Percentiles rank a stretch among this genome's conserved stretches.
Evolutionary conservation across 1,140 invertebrate species (phyloP).

Genomic region (Homalodisca vitripennis): DNA sequence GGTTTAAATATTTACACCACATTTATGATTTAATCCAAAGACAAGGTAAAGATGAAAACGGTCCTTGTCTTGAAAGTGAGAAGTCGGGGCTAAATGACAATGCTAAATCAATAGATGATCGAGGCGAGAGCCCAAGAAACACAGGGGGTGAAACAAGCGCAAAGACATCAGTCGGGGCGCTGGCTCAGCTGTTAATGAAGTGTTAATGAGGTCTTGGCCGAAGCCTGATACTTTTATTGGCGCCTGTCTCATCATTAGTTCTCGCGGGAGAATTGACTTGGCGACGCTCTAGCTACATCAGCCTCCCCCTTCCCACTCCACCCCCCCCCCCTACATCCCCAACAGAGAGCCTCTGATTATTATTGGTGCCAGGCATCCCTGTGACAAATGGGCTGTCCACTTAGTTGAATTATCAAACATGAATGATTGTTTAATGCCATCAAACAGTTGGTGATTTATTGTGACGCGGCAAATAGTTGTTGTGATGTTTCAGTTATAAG

Average conservation of each 20-base stretch:
- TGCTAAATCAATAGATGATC: too few species aligned
- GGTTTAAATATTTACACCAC: too few species aligned
- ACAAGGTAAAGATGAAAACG: too few species aligned
- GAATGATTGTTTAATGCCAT: conserved; percentile 12
- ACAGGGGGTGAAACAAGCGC: background rate
- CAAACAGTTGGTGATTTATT: background rate
- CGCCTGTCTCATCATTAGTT: conserved; percentile 16
- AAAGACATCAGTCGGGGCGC: background rate
- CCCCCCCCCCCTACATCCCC: background rate
- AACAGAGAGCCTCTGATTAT: background rate
- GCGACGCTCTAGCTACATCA: conserved; percentile 10
- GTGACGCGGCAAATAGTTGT: too few species aligned
- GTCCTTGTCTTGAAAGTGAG: too few species aligned
- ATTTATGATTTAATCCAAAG: too few species aligned
- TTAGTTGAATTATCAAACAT: background rate
- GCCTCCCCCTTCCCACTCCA: background rate
- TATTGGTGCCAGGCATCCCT: background rate
- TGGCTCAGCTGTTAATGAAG: conserved; percentile 13
- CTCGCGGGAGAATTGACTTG: conserved; percentile 18
- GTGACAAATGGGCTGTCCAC: conserved; percentile 2
- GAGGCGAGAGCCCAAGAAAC: too few species aligned
- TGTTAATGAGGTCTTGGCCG: background rate
- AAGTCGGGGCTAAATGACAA: too few species aligned
- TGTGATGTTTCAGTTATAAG: too few species aligned
- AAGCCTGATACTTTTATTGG: conserved; percentile 15